phyloP scores from a whole-genome alignment of 2,888 invertebrate genomes.

The Metellina segmentata region DNA sequence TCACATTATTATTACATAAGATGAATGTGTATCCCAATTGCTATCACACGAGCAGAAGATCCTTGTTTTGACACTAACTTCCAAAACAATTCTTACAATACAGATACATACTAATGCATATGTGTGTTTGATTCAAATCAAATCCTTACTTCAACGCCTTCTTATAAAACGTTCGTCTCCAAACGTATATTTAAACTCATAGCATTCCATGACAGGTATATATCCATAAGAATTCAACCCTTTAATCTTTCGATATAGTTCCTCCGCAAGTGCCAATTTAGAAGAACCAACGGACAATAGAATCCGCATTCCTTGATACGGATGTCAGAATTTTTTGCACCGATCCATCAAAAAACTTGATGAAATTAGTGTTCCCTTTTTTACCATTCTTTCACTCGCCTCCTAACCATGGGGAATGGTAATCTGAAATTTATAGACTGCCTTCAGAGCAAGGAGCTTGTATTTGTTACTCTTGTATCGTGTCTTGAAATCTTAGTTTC shows the following conservation, averaged over 20 bases:
- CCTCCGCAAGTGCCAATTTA: slow-evolving; percentile 19
- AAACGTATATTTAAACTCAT: neutral
- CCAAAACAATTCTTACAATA: too few relatives aligned
- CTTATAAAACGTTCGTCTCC: neutral
- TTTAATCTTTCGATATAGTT: neutral
- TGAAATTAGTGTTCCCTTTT: slow-evolving; percentile 19
- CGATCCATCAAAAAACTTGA: slow-evolving; percentile 28
- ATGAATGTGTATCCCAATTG: too few relatives aligned
- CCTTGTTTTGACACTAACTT: too few relatives aligned
- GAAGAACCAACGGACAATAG: neutral
- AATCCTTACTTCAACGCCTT: too few relatives aligned
- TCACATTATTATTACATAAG: too few relatives aligned
- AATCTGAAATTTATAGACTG: too few relatives aligned
- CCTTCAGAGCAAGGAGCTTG: too few relatives aligned
- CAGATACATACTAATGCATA: too few relatives aligned
- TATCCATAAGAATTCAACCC: neutral
- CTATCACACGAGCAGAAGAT: too few relatives aligned
- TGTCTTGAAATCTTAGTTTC: too few relatives aligned
- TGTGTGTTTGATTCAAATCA: too few relatives aligned
- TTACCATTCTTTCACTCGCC: neutral
- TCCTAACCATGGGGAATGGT: neutral
- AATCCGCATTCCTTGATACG: slow-evolving; percentile 46
- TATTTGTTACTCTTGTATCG: too few relatives aligned
- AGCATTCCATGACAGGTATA: neutral
- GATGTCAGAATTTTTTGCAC: slow-evolving; percentile 14